These are phyloP conservation scores for Drosophila parthenogenetica DNA, from an alignment of 2,888 invertebrate genomes.

Conservation along the genomic window DNA sequence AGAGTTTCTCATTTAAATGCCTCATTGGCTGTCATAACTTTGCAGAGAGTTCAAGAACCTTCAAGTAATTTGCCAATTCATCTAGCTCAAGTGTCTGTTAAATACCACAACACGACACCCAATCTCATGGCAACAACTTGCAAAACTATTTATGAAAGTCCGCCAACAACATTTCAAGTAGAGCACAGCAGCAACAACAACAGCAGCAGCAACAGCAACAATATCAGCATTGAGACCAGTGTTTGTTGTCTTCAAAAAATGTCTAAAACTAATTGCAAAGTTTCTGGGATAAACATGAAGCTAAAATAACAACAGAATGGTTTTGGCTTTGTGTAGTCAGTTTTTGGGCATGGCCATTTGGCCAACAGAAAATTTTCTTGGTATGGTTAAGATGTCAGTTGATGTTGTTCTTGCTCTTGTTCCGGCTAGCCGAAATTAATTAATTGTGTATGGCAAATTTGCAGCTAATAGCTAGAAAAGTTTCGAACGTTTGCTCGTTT, in stretches of 20 bases:
- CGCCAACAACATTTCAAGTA: slow-evolving; percentile 19
- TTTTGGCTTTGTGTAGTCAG: slow-evolving; percentile 33
- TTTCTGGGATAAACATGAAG: slow-evolving; percentile 49
- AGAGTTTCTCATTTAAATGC: slow-evolving; percentile 37
- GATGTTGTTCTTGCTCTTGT: slow-evolving; percentile 23
- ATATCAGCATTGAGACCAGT: slow-evolving; percentile 12
- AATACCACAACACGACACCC: slow-evolving; percentile 64
- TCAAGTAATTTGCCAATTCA: slow-evolving; percentile 70
- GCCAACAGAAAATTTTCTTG: slow-evolving; percentile 42
- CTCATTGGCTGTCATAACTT: slow-evolving; percentile 51
- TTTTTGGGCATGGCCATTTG: slow-evolving; percentile 32
- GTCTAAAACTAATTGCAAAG: slow-evolving; percentile 69
- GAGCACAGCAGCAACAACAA: slow-evolving; percentile 7
- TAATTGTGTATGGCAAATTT: slow-evolving; percentile 79
- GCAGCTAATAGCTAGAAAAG: slow-evolving; percentile 75
- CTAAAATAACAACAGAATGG: slow-evolving; percentile 49
- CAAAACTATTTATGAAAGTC: slow-evolving; percentile 63
- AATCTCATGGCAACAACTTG: slow-evolving; percentile 36
- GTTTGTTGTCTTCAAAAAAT: slow-evolving; percentile 52
- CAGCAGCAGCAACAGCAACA: slow-evolving; percentile 14
- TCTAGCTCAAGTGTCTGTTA: slow-evolving; percentile 58
- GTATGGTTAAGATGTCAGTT: slow-evolving; percentile 55
- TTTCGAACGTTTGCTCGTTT: slow-evolving; percentile 60
- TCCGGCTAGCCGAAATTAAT: slow-evolving; percentile 64
- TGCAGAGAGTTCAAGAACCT: slow-evolving; percentile 40